Evolutionary conservation across 2,888 invertebrate species (phyloP), one percentile per base, ranked within the genome.

Genomic region (Agrochola lychnidis): DNA sequence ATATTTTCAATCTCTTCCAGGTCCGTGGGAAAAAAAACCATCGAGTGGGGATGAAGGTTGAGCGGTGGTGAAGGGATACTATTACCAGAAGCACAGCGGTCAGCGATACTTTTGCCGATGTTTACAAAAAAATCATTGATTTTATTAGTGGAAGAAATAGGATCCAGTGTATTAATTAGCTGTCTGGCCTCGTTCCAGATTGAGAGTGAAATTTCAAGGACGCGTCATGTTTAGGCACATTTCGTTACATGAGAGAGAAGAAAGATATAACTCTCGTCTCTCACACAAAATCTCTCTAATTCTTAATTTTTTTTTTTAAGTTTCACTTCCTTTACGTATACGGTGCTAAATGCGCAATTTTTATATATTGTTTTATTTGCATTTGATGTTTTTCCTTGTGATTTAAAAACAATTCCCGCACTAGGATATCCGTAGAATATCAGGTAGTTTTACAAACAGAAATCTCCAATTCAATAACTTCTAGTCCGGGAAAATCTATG

Each of bases 371-470:
- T 22, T 3, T 7, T 3, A 51, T 7, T 42, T 62, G 25, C 22
- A 25, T 22, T 19, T 16, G 5, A 4, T 30, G 0, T 36, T 16
- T 22, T 42, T 70, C 5, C 16, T 64, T n/a, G 4, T 59, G 9
- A 30, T 22, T 30, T 16, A 14, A 25, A 69, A 45, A n/a, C 2
- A 19, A 4, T 78, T 10, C 5, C n/a, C 5, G 6, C 12, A 36
- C n/a, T 14, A n/a, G 19, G 42, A 51, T 16, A 16, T n/a, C 10
- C 25, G 7, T 61, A 9, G 57, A 57, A 45, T 73, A n/a, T 48
- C n/a, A 2, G 9, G 19, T 6, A 4, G 3, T 45, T 79, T 53
- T 53, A 14, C 45, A 51, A 73, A 81, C 48, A 64, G 2, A 63
- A n/a, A 53, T 53, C 25, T 64, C 1, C n/a, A 16, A 53, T 59